Evolutionary conservation across 2,797 vertebrate genomes (phyloP).

Genomic region (Molothrus ater): DNA sequence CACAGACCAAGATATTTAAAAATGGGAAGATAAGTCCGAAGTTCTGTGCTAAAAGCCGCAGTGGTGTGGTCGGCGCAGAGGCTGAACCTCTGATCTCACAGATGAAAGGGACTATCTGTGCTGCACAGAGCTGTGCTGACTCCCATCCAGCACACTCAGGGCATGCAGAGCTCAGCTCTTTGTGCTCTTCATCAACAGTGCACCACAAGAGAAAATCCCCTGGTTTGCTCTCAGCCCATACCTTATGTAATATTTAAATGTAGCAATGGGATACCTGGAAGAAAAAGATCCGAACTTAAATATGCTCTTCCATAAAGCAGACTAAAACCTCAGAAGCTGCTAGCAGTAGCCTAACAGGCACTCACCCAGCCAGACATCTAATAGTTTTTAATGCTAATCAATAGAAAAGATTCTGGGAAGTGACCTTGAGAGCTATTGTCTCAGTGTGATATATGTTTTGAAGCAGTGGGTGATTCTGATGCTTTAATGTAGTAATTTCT

Average conservation of each 20-base stretch:
- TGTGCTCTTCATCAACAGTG: neutral
- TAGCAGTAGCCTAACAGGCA: neutral
- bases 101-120: neutral
- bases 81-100: neutral
- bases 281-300: neutral
- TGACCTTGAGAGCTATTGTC: neutral
- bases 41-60: neutral
- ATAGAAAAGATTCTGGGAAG: neutral
- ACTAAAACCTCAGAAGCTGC: neutral
- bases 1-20: neutral
- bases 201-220: neutral
- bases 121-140: neutral
- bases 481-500: neutral
- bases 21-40: neutral
- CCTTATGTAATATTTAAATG: neutral
- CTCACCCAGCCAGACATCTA: neutral
- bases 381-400: constrained; percentile 6
- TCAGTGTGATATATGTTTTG: neutral
- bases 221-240: neutral
- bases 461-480: neutral
- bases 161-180: neutral
- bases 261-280: neutral
- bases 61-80: fast-evolving
- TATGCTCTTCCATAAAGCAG: neutral
- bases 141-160: neutral